These are phyloP conservation scores for Cygnus atratus DNA, from an alignment of 2,113 vertebrate species.

Conservation along the genomic window DNA sequence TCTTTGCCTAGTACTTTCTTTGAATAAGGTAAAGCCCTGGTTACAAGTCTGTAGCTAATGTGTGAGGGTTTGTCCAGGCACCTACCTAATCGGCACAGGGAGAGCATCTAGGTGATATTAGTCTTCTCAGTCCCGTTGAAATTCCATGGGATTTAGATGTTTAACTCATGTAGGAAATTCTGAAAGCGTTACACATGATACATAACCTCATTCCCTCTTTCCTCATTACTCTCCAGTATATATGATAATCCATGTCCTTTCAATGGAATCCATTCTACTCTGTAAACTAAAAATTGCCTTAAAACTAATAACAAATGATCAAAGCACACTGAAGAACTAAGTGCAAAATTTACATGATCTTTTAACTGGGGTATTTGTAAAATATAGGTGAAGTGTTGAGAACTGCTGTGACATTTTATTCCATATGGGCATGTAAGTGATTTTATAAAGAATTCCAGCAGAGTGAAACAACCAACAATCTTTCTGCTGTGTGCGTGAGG, in stretches of 20 bases:
- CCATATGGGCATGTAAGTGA: conserved; percentile 2
- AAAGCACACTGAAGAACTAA: neutral
- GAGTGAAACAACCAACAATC: neutral
- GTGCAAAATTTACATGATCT: neutral
- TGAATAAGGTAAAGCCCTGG: neutral
- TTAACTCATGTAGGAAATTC: neutral
- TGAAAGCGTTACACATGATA: neutral
- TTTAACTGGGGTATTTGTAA: conserved; percentile 13
- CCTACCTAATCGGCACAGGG: neutral
- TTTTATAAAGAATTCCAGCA: conserved; percentile 48
- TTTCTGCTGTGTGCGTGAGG: conserved; percentile 6
- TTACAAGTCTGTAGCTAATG: neutral
- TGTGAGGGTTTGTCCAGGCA: neutral
- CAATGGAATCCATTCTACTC: neutral
- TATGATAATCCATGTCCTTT: neutral
- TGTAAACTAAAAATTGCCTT: neutral
- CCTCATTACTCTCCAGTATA: neutral
- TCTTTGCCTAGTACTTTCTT: neutral
- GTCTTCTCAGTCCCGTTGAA: neutral
- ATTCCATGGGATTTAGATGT: neutral
- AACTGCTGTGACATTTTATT: conserved; percentile 27
- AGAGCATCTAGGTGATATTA: neutral
- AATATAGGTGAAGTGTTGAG: conserved; percentile 31
- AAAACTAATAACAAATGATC: neutral
- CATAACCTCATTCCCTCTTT: neutral